Evolutionary conservation across 2,113 vertebrate species (phyloP).

Genomic region (Sebastes schlegelii): DNA sequence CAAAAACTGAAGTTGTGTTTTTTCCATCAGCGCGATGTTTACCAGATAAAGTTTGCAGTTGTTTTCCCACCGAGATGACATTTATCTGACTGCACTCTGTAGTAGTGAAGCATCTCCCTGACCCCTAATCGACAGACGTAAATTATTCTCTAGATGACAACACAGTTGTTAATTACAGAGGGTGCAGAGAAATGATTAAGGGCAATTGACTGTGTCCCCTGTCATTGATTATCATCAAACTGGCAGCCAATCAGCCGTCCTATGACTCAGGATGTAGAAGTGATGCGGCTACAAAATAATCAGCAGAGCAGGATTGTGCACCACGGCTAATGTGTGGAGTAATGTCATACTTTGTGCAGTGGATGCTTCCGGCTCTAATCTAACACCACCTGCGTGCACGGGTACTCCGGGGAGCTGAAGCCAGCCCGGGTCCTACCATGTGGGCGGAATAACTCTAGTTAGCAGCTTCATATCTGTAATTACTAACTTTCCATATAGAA

Average conservation of each 20-base stretch:
- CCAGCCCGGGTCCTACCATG: constrained; percentile 25
- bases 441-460: constrained; percentile 55
- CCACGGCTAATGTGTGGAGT: constrained; percentile 22
- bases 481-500: constrained; percentile 52
- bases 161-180: constrained; percentile 53
- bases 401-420: constrained; percentile 41
- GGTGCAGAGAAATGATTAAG: constrained; percentile 49
- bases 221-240: constrained; percentile 52
- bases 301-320: constrained; percentile 29
- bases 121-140: constrained; percentile 35
- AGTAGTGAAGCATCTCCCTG: constrained; percentile 15
- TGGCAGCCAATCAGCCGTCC: constrained; percentile 46
- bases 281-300: constrained; percentile 11
- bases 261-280: constrained; percentile 17
- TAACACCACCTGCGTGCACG: constrained; percentile 49
- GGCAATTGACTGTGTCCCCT: constrained; percentile 53
- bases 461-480: constrained; percentile 69
- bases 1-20: not conserved
- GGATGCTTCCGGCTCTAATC: constrained; percentile 38
- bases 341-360: constrained; percentile 40
- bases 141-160: constrained; percentile 46
- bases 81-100: constrained; percentile 20
- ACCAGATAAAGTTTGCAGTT: not conserved
- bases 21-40: not conserved
- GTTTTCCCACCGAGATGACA: not conserved